These are phyloP conservation scores for Cebidichthys violaceus DNA, from an alignment of 2,113 vertebrate species.

Conservation along the genomic window DNA sequence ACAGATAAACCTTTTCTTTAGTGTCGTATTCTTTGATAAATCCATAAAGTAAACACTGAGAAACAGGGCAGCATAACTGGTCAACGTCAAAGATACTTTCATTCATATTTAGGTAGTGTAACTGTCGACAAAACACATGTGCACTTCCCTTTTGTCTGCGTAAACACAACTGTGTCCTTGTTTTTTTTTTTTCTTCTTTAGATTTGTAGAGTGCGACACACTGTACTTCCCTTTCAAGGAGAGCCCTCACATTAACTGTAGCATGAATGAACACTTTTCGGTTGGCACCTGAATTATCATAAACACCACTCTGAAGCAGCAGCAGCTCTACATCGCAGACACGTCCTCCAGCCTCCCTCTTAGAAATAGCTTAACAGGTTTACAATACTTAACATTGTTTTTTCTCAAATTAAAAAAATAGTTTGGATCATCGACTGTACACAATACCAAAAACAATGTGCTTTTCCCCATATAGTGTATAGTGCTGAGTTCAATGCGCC, in stretches of 20 bases:
- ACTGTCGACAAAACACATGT: conserved; percentile 68
- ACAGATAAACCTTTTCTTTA: conserved; percentile 70
- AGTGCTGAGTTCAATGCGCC: conserved; percentile 73
- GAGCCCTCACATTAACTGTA: conserved; percentile 39
- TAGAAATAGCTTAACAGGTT: conserved; percentile 71
- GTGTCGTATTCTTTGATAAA: conserved; percentile 52
- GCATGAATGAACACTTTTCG: conserved; percentile 40
- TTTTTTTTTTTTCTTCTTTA: conserved; percentile 27
- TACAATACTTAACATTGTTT: conserved; percentile 74
- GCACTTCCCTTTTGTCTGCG: conserved; percentile 75
- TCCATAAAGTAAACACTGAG: conserved; percentile 76
- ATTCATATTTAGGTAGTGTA: conserved; percentile 81
- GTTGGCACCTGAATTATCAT: conserved; percentile 79
- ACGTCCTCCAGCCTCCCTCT: conserved; percentile 25
- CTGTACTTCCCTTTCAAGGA: conserved; percentile 26
- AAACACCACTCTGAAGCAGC: conserved; percentile 43
- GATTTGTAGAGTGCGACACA: conserved; percentile 48
- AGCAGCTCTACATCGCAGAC: conserved; percentile 61
- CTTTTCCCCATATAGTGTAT: conserved; percentile 76
- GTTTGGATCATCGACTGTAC: conserved; percentile 80
- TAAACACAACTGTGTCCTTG: conserved; percentile 60
- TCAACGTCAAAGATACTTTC: conserved; percentile 75
- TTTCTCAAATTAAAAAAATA: conserved; percentile 83
- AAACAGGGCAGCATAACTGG: conserved; percentile 79
- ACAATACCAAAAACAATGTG: conserved; percentile 85